phyloP scores from a whole-genome alignment of 2,113 vertebrate genomes.

The Sitta europaea region DNA sequence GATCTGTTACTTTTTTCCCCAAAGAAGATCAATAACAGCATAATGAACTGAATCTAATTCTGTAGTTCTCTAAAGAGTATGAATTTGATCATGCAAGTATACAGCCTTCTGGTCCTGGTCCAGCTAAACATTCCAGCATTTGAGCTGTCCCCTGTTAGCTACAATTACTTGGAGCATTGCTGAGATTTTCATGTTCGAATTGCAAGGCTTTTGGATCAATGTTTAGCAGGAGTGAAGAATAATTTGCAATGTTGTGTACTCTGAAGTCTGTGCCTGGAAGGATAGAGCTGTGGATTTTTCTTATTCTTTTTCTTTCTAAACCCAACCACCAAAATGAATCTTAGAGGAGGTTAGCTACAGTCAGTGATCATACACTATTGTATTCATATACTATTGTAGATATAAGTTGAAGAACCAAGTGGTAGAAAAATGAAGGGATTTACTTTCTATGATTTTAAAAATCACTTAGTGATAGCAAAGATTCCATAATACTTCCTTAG shows the following conservation, averaged over 20 bases:
- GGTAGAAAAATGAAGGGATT: neutral
- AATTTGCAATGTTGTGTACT: neutral
- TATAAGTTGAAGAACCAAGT: neutral
- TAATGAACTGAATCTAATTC: constrained; percentile 5
- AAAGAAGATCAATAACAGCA: neutral
- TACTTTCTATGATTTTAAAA: neutral
- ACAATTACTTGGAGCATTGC: neutral
- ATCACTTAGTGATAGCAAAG: neutral
- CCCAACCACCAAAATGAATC: neutral
- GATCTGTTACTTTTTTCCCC: neutral
- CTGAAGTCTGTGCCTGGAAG: neutral
- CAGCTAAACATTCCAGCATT: neutral
- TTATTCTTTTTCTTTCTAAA: neutral
- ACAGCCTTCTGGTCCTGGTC: neutral
- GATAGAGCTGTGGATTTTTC: neutral
- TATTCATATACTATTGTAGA: neutral
- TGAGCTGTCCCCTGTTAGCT: neutral
- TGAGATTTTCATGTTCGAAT: neutral
- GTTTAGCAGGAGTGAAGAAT: neutral
- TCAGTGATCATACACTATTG: too few species aligned
- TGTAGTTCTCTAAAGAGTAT: neutral
- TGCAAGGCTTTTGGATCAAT: neutral
- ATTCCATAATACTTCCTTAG: neutral
- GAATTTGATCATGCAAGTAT: neutral
- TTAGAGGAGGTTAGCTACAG: neutral